Conservation (phyloP, 2,797 vertebrate genomes). For the Streptopelia turtur region DNA sequence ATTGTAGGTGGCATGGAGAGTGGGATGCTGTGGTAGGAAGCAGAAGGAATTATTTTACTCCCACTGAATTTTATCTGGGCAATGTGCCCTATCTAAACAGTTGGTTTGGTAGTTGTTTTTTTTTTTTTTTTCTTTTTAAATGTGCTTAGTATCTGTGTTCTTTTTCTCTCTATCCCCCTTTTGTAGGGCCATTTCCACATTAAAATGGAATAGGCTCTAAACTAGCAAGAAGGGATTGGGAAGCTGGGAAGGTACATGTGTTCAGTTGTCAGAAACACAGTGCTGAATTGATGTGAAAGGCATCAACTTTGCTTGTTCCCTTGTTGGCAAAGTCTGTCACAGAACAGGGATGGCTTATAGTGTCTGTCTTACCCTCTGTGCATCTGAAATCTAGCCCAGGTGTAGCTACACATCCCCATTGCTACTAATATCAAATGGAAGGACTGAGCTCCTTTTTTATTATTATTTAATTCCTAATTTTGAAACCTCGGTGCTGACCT, state of each 20-base stretch:
- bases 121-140: background rate
- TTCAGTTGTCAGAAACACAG: background rate
- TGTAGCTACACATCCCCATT: background rate
- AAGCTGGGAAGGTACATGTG: background rate
- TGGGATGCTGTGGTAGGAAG: slow-evolving; percentile 38
- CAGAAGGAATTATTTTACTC: slow-evolving; percentile 42
- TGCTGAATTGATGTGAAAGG: background rate
- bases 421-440: background rate
- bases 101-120: slow-evolving; percentile 22
- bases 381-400: background rate
- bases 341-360: background rate
- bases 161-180: background rate
- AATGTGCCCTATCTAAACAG: slow-evolving; percentile 16
- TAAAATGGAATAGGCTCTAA: slow-evolving; percentile 8
- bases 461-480: background rate
- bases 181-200: background rate
- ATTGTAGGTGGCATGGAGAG: background rate
- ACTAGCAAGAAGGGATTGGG: background rate
- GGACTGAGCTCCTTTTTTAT: background rate
- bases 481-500: background rate
- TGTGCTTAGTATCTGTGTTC: background rate
- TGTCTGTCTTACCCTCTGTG: background rate
- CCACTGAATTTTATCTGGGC: slow-evolving; percentile 56
- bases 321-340: background rate
- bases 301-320: background rate